Conservation (phyloP, 2,797 vertebrate species). For the Thunnus albacares region DNA sequence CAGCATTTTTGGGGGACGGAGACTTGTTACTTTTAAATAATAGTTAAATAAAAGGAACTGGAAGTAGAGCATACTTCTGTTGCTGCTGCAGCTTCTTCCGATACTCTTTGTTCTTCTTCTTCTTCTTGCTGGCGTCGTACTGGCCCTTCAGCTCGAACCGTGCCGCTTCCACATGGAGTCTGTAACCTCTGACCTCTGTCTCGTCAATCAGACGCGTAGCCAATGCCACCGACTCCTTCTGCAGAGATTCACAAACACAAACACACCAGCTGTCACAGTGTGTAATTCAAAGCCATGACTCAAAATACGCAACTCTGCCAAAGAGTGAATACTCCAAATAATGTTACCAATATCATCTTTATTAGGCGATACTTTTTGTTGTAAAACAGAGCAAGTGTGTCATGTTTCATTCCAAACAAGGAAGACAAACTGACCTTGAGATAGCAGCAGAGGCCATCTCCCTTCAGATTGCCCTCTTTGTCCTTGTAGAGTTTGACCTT, state of each 20-base stretch:
- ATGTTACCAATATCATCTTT: background rate
- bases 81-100: conserved; percentile 93
- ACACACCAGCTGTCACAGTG: background rate
- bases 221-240: conserved; percentile 92
- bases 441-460: conserved; percentile 97
- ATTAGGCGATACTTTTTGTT: background rate
- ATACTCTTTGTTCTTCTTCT: conserved; percentile 96
- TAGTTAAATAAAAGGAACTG: background rate
- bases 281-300: background rate
- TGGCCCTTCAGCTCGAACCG: conserved; percentile 95
- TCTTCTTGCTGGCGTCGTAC: conserved; percentile 97
- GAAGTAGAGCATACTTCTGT: conserved; percentile 89
- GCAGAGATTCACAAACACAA: conserved; percentile 50
- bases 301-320: background rate
- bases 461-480: conserved; percentile 94
- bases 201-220: conserved; percentile 94
- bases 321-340: background rate
- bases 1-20: background rate
- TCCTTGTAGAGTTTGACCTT: conserved; percentile 98
- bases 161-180: conserved; percentile 93
- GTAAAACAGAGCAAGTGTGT: too few species aligned
- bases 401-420: background rate
- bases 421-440: conserved; percentile 84
- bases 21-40: background rate
- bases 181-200: conserved; percentile 93